Percentiles rank a stretch among this genome's conserved stretches.
Evolutionary conservation across 2,113 vertebrate species (phyloP).

Genomic region (Cyprinodon tularosa): DNA sequence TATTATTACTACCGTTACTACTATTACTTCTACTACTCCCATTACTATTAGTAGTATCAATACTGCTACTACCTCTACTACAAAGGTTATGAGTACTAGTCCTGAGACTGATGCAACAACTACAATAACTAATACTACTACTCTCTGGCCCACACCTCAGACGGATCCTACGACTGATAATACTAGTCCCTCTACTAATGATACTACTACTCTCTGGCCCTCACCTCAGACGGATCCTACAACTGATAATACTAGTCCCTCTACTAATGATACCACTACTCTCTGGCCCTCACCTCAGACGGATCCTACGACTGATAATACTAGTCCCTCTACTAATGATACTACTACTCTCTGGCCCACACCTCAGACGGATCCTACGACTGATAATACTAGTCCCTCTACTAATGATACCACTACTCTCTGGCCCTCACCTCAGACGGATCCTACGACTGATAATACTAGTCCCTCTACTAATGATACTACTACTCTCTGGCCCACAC

Average conservation of each 20-base stretch:
- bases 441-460: not conserved
- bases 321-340: too few species aligned
- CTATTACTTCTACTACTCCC: not conserved
- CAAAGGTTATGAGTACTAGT: not conserved
- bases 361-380: too few species aligned
- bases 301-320: too few species aligned
- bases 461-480: not conserved
- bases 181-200: not conserved
- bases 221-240: too few species aligned
- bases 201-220: not conserved
- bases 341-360: too few species aligned
- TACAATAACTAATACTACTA: not conserved
- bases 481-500: not conserved
- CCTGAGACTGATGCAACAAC: too few species aligned
- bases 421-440: not conserved
- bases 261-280: not conserved
- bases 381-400: too few species aligned
- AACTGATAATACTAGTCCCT: not conserved
- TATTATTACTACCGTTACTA: too few species aligned
- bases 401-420: not conserved
- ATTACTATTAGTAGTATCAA: too few species aligned
- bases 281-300: too few species aligned
- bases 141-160: not conserved
- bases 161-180: not conserved
- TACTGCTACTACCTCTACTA: not conserved